Evolutionary conservation across 2,888 invertebrate genomes (phyloP).

Genomic region (Diadromus collaris): DNA sequence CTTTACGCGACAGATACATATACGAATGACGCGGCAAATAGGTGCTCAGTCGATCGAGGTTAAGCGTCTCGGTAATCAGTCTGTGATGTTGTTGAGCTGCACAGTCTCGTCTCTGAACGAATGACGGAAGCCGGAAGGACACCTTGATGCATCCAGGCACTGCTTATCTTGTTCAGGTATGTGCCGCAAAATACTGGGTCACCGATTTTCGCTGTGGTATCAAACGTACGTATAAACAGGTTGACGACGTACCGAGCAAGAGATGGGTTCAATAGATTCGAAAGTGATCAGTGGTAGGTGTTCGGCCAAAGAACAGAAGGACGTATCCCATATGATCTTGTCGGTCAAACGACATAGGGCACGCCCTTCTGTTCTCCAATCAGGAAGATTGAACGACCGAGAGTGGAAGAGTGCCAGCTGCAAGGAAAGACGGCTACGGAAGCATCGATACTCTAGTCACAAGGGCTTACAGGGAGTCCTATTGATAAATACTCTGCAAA

Average conservation of each 20-base stretch:
- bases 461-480: slow-evolving; percentile 67
- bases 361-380: not conserved
- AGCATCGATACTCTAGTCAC: slow-evolving; percentile 67
- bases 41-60: slow-evolving; percentile 45
- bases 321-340: not conserved
- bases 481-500: slow-evolving; percentile 70
- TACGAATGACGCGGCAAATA: not conserved
- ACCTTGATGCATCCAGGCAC: slow-evolving; percentile 3
- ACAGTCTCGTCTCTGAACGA: not conserved
- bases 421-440: not conserved
- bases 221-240: not conserved
- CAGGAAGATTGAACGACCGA: not conserved
- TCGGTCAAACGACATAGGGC: not conserved
- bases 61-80: slow-evolving; percentile 51
- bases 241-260: not conserved
- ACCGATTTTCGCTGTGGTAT: not conserved
- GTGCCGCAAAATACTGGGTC: slow-evolving; percentile 36
- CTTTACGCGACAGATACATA: not conserved
- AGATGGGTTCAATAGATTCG: not conserved
- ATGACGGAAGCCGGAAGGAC: slow-evolving; percentile 36
- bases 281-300: not conserved
- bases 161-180: slow-evolving; percentile 28
- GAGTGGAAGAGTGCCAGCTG: not conserved
- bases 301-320: not conserved
- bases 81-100: slow-evolving; percentile 19